phyloP scores from a whole-genome alignment of 37 sponge, comb jelly and placozoan species.

The Geodia barretti region DNA sequence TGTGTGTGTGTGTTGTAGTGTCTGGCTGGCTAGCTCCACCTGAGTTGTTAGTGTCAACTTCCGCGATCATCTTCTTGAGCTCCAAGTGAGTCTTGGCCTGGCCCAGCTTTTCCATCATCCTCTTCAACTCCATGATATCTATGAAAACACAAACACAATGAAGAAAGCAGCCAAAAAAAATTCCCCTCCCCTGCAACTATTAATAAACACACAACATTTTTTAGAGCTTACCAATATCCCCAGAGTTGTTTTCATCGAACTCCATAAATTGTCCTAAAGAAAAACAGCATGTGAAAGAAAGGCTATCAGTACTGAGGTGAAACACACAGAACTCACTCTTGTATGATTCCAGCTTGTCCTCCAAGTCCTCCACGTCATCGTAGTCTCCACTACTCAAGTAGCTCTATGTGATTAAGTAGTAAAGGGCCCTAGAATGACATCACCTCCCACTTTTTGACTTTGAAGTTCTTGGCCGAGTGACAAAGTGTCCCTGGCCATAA shows the following conservation, averaged over 20 bases:
- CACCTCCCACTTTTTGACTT: no score
- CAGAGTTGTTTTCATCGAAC: constrained; percentile 93
- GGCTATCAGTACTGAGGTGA: neutral
- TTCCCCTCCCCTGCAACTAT: no score
- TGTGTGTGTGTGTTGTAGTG: neutral
- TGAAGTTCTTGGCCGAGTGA: neutral
- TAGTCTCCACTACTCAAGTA: constrained; percentile 75
- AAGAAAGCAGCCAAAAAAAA: neutral
- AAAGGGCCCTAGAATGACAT: no score
- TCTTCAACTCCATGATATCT: constrained; percentile 94
- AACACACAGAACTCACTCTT: constrained; percentile 71
- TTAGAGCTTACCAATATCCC: constrained; percentile 82
- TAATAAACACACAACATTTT: neutral
- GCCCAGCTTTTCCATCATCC: constrained; percentile 98
- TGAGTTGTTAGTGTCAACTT: constrained; percentile 88
- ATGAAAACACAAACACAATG: neutral
- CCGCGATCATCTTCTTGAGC: constrained; percentile 96
- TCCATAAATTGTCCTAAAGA: constrained; percentile 88
- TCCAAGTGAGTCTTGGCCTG: constrained; percentile 95
- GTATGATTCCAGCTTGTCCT: constrained; percentile 76
- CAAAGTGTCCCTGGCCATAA: no score
- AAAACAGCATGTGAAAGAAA: neutral
- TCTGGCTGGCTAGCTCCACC: constrained; percentile 22
- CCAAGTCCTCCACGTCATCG: constrained; percentile 86
- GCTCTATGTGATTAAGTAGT: constrained; percentile 16